Evolutionary conservation across 2,113 vertebrate species (phyloP).

Genomic region (Lepus timidus): DNA sequence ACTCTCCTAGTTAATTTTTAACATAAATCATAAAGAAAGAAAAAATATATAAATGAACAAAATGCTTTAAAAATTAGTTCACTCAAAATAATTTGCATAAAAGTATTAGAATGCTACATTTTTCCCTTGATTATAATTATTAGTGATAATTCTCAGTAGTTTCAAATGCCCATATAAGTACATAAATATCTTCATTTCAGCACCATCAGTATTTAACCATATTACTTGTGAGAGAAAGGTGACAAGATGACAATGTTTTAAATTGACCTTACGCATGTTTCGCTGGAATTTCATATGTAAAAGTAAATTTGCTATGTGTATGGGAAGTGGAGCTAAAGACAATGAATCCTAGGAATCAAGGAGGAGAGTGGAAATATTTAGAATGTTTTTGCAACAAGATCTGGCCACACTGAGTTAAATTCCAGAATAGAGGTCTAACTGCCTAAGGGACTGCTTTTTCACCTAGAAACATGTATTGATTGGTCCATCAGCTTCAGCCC

Average conservation of each 20-base stretch:
- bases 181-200: not conserved
- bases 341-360: not conserved
- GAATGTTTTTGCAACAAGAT: not conserved
- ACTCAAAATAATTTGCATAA: not conserved
- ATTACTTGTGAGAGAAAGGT: not conserved
- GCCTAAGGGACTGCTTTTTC: not conserved
- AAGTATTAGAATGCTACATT: not conserved
- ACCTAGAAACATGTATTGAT: not conserved
- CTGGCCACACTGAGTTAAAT: not conserved
- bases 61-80: not conserved
- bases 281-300: not conserved
- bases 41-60: not conserved
- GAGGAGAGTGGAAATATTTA: not conserved
- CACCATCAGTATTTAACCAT: not conserved
- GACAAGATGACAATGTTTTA: not conserved
- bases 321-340: not conserved
- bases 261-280: not conserved
- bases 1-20: not conserved
- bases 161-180: not conserved
- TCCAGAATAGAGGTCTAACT: not conserved
- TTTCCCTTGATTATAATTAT: constrained; percentile 1
- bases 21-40: not conserved
- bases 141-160: not conserved
- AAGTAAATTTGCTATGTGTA: not conserved
- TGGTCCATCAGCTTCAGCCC: not conserved